phyloP scores from a whole-genome alignment of 2,113 vertebrate genomes.

The Nannobrachium achirus region DNA sequence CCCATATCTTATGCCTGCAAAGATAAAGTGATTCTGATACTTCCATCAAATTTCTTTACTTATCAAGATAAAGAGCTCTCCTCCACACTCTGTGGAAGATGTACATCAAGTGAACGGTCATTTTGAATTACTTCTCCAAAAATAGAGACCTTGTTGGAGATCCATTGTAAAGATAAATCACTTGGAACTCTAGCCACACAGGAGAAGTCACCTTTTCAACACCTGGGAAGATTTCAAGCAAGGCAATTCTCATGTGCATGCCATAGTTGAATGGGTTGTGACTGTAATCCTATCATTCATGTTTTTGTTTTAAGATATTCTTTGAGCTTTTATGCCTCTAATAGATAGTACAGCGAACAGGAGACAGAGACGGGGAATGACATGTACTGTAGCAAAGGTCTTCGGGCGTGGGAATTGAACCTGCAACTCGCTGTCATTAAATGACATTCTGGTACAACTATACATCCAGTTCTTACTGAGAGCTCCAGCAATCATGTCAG shows the following conservation, averaged over 20 bases:
- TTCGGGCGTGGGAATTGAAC: too few species aligned
- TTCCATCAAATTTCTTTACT: constrained; percentile 53
- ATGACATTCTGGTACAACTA: too few species aligned
- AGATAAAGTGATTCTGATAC: constrained; percentile 28
- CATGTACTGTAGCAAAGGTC: too few species aligned
- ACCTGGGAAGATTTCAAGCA: constrained; percentile 11
- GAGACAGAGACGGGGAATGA: too few species aligned
- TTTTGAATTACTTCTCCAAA: constrained; percentile 61
- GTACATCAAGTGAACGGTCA: constrained; percentile 60
- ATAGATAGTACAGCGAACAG: too few species aligned
- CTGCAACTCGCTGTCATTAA: too few species aligned
- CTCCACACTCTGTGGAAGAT: constrained; percentile 39
- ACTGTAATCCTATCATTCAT: constrained; percentile 8
- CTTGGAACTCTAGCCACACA: constrained; percentile 56
- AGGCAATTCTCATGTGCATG: constrained; percentile 12
- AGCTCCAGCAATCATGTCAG: too few species aligned
- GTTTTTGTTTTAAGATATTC: too few species aligned
- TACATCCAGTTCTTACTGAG: too few species aligned
- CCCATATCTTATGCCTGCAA: neutral
- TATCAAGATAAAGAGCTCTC: constrained; percentile 54
- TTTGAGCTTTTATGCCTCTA: too few species aligned
- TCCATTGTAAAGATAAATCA: constrained; percentile 55
- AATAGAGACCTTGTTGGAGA: constrained; percentile 47
- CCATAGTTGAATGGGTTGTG: neutral
- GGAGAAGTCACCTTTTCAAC: constrained; percentile 38